phyloP scores from a whole-genome alignment of 2,888 invertebrate genomes.

The Dynastes maya region DNA sequence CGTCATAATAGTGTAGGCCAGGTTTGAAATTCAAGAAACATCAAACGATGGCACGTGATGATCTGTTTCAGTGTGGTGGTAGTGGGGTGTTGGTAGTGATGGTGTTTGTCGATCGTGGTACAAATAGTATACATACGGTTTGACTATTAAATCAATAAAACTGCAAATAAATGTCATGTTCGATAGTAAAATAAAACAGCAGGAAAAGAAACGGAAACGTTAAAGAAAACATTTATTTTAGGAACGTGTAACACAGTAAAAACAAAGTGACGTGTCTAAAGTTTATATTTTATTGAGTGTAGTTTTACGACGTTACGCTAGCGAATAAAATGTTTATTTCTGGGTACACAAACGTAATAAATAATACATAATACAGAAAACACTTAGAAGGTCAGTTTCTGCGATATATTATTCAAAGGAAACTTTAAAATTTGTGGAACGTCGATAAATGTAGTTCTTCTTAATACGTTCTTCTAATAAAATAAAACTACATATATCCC shows the following conservation, averaged over 20 bases:
- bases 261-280: slow-evolving; percentile 28
- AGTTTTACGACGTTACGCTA: slow-evolving; percentile 16
- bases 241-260: slow-evolving; percentile 14
- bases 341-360: slow-evolving; percentile 8
- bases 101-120: background rate
- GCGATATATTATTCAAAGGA: background rate
- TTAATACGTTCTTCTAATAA: background rate
- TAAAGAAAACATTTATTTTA: slow-evolving; percentile 29
- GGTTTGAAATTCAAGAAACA: slow-evolving; percentile 50
- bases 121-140: background rate
- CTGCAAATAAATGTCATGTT: slow-evolving; percentile 19
- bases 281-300: slow-evolving; percentile 27
- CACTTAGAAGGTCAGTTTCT: background rate
- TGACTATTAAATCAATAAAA: slow-evolving; percentile 30
- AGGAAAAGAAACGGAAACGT: slow-evolving; percentile 3
- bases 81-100: slow-evolving; percentile 3
- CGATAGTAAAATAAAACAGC: slow-evolving; percentile 34
- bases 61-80: slow-evolving; percentile 31
- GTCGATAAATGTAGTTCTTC: background rate
- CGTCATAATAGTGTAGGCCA: slow-evolving; percentile 57
- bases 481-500: background rate
- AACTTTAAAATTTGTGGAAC: background rate
- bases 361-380: background rate
- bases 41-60: slow-evolving; percentile 50
- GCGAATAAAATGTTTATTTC: slow-evolving; percentile 35